phyloP scores from a whole-genome alignment of 2,113 vertebrate species.

The Nicator chloris region DNA sequence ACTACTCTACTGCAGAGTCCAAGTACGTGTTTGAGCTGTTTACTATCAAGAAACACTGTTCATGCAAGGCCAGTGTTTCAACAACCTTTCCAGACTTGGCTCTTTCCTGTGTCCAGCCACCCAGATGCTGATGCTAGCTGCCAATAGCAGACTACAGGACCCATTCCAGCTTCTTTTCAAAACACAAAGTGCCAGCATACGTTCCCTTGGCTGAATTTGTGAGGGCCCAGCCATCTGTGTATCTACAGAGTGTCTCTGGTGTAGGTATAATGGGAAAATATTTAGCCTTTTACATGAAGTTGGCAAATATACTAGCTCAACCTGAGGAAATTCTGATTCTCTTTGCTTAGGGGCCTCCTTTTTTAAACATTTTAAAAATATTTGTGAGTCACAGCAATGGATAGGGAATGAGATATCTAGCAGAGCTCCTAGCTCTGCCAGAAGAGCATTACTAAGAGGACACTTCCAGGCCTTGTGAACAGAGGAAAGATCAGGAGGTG shows the following conservation, averaged over 20 bases:
- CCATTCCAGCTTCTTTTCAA: slow-evolving; percentile 14
- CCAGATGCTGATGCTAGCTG: not conserved
- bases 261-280: not conserved
- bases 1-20: not conserved
- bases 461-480: not conserved
- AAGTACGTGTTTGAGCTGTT: not conserved
- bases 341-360: not conserved
- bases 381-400: not conserved
- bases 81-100: not conserved
- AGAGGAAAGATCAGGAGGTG: not conserved
- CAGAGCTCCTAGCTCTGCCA: not conserved
- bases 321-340: not conserved
- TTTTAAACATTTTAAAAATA: not conserved
- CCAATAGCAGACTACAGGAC: not conserved
- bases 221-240: not conserved
- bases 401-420: not conserved
- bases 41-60: not conserved
- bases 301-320: not conserved
- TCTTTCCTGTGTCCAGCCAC: not conserved
- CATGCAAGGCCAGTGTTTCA: not conserved
- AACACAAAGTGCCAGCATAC: not conserved
- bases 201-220: not conserved
- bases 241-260: not conserved
- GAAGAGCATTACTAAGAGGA: not conserved
- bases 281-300: not conserved